Percentiles rank a stretch among this genome's conserved stretches.
These are phyloP conservation scores for Garra rufa DNA, from an alignment of 2,113 vertebrate genomes.

Conservation along the genomic window DNA sequence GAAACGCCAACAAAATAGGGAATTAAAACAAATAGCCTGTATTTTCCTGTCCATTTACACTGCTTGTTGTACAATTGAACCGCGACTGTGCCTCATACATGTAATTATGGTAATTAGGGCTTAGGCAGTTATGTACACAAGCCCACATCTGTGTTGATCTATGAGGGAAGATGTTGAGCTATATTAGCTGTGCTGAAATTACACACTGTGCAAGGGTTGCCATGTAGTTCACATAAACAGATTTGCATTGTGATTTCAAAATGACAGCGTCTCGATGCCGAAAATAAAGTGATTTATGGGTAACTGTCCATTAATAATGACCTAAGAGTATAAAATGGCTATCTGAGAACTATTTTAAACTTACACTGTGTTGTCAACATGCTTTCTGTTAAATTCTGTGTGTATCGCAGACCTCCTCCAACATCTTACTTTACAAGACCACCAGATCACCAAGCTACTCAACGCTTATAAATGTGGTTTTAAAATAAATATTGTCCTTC, in stretches of 20 bases:
- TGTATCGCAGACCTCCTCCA: background rate
- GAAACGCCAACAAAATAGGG: background rate
- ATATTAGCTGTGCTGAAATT: background rate
- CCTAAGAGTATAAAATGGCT: no score
- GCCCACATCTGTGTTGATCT: constrained; percentile 58
- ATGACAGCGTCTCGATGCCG: background rate
- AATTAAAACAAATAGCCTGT: constrained; percentile 56
- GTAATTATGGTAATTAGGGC: constrained; percentile 59
- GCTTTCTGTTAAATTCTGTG: background rate
- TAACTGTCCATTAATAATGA: background rate
- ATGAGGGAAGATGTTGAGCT: constrained; percentile 21
- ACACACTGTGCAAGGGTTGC: background rate
- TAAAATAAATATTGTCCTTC: background rate
- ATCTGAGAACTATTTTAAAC: no score
- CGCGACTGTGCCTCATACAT: constrained; percentile 44
- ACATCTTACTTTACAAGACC: background rate
- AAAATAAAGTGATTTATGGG: background rate
- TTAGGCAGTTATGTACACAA: constrained; percentile 56
- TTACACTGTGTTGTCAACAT: background rate
- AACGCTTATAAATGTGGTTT: background rate
- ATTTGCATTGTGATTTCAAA: background rate
- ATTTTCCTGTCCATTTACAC: constrained; percentile 60
- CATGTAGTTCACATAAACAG: background rate
- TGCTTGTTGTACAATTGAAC: constrained; percentile 51
- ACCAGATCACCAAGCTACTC: background rate